Evolutionary conservation across 2,113 vertebrate genomes (phyloP).

Genomic region (Catagonus wagneri): DNA sequence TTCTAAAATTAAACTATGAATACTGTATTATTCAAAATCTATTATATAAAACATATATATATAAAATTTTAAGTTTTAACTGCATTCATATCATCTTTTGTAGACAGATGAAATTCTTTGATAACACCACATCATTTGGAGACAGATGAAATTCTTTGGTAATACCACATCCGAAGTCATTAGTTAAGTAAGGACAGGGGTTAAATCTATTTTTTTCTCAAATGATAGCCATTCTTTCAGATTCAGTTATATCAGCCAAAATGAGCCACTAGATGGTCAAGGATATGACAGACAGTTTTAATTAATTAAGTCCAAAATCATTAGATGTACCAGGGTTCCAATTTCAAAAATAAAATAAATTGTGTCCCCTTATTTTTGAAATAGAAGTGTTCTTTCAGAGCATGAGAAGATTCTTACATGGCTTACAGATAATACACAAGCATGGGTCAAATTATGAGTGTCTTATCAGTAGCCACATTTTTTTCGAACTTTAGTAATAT

Average conservation of each 20-base stretch:
- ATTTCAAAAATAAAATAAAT: constrained; percentile 58
- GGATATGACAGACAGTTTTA: not conserved
- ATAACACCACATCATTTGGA: not conserved
- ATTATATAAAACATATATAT: not conserved
- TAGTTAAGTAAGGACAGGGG: not conserved
- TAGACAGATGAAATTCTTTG: constrained; percentile 32
- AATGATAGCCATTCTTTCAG: not conserved
- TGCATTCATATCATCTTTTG: not conserved
- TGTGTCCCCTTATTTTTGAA: constrained; percentile 23
- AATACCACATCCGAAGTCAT: not conserved
- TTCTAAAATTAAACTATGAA: not conserved
- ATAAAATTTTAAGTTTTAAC: not conserved
- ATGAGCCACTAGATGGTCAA: not conserved
- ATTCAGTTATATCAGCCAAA: constrained; percentile 26
- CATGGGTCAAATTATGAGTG: not conserved
- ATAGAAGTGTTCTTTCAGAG: not conserved
- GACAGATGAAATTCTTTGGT: constrained; percentile 12
- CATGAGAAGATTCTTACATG: not conserved
- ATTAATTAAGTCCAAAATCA: constrained; percentile 44
- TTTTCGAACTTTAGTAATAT: not conserved
- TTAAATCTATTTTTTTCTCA: not conserved
- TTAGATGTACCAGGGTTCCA: constrained; percentile 23
- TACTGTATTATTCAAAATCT: not conserved
- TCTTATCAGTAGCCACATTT: not conserved
- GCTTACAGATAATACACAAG: not conserved